Evolutionary conservation across 2,113 vertebrate species (phyloP).

Genomic region (Oryzias melastigma): DNA sequence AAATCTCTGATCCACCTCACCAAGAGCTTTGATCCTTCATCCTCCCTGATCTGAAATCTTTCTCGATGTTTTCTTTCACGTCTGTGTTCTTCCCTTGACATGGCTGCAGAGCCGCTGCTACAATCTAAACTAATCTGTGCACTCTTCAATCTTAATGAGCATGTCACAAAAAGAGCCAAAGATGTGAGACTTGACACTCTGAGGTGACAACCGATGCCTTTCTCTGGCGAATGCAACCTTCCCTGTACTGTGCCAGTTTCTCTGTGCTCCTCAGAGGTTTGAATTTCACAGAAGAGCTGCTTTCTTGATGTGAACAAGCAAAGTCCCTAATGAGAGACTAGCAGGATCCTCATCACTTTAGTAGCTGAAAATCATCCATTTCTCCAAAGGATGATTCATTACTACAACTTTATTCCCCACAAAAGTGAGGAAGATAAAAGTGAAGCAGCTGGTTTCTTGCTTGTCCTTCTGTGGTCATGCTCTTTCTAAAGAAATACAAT

Average conservation of each 20-base stretch:
- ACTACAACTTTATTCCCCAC: too few species aligned
- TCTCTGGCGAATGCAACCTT: constrained; percentile 62
- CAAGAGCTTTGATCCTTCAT: constrained; percentile 10
- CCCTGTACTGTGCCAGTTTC: constrained; percentile 26
- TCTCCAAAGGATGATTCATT: too few species aligned
- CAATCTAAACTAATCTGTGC: not conserved
- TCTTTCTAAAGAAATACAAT: too few species aligned
- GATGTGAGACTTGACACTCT: constrained; percentile 11
- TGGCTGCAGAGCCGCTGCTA: too few species aligned
- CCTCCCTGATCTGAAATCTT: constrained; percentile 41
- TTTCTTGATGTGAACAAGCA: constrained; percentile 10
- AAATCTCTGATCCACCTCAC: constrained; percentile 25
- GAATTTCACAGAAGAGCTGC: constrained; percentile 25
- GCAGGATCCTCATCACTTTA: constrained; percentile 27
- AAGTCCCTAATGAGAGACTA: constrained; percentile 52
- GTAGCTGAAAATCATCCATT: constrained; percentile 19
- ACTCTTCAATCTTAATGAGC: not conserved
- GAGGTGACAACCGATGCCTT: constrained; percentile 38
- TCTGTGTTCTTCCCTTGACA: constrained; percentile 24
- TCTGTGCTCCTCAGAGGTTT: constrained; percentile 18
- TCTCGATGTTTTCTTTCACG: constrained; percentile 46
- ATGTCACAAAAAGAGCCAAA: constrained; percentile 26
- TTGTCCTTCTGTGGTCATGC: too few species aligned
- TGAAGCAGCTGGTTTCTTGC: too few species aligned
- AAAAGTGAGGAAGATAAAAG: too few species aligned